Percentiles rank a stretch among this genome's conserved stretches.
These are phyloP conservation scores for Syngnathoides biaculeatus DNA, from an alignment of 2,113 vertebrate genomes.

Conservation along the genomic window DNA sequence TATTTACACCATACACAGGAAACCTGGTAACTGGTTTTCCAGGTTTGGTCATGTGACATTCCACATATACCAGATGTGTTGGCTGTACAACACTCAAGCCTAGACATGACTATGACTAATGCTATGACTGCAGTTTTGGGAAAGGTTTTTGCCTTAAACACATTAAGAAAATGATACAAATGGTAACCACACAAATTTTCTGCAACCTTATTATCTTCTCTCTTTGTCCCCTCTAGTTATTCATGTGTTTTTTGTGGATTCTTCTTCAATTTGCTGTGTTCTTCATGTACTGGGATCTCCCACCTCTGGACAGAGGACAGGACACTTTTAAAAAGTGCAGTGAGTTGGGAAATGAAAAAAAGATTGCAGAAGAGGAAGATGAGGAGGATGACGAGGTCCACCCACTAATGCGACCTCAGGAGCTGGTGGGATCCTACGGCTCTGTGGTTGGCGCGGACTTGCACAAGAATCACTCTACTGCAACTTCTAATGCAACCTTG, in stretches of 20 bases:
- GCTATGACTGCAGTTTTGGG: neutral
- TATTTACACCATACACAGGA: no score
- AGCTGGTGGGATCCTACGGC: conserved; percentile 63
- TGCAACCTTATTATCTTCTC: neutral
- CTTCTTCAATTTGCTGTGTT: conserved; percentile 74
- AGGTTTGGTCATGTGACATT: no score
- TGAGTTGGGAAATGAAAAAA: conserved; percentile 5
- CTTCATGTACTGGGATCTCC: conserved; percentile 78
- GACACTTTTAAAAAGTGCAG: conserved; percentile 1
- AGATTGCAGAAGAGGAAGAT: neutral
- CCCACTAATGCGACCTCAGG: conserved; percentile 60
- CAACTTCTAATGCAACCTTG: conserved; percentile 7
- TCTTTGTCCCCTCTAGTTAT: conserved; percentile 61
- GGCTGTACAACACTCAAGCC: neutral
- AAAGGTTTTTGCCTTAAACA: neutral
- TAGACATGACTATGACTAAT: neutral
- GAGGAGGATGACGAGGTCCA: conserved; percentile 50
- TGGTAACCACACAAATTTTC: neutral
- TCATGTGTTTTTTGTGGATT: conserved; percentile 80
- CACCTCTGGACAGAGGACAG: conserved; percentile 29
- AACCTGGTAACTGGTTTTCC: no score
- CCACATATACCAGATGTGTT: neutral
- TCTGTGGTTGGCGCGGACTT: conserved; percentile 37
- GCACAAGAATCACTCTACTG: neutral
- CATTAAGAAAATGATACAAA: neutral